phyloP scores from a whole-genome alignment of 92 coral and sea anemone genomes.

The Porites rus region DNA sequence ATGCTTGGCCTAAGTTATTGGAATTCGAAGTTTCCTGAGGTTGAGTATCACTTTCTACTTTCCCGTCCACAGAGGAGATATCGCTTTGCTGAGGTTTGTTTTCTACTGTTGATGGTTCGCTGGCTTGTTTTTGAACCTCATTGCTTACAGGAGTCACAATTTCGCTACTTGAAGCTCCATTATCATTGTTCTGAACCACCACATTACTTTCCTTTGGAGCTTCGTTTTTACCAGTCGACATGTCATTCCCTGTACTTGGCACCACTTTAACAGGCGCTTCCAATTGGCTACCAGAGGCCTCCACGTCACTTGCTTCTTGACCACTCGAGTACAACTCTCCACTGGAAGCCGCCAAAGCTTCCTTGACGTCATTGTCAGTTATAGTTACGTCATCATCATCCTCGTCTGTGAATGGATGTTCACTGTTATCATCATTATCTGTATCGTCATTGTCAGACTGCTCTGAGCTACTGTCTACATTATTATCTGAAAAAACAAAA shows the following conservation, averaged over 20 bases:
- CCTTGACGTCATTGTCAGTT: constrained; percentile 39
- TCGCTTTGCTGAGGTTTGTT: not conserved
- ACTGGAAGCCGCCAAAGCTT: constrained; percentile 47
- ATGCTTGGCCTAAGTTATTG: not conserved
- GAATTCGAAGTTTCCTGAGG: not conserved
- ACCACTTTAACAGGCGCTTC: not conserved
- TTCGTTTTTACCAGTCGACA: not conserved
- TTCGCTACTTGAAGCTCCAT: too few species aligned
- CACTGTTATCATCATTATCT: constrained; percentile 10
- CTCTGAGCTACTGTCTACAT: constrained; percentile 3
- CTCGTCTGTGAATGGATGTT: constrained; percentile 22
- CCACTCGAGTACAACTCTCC: constrained; percentile 40
- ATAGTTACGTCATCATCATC: constrained; percentile 28
- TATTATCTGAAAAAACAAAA: constrained; percentile 8
- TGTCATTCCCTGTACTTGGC: not conserved
- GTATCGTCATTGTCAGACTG: constrained; percentile 23
- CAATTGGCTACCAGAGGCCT: constrained; percentile 40
- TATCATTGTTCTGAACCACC: too few species aligned
- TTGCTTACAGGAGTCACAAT: too few species aligned
- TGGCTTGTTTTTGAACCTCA: not conserved
- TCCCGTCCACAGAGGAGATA: not conserved
- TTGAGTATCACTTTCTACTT: not conserved
- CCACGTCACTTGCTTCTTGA: constrained; percentile 20
- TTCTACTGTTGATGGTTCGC: constrained; percentile 1
- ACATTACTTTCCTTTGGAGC: not conserved